Base-by-base conservation (phyloP, 2,888 invertebrate species). In the Lasioglossum figueresi region DNA sequence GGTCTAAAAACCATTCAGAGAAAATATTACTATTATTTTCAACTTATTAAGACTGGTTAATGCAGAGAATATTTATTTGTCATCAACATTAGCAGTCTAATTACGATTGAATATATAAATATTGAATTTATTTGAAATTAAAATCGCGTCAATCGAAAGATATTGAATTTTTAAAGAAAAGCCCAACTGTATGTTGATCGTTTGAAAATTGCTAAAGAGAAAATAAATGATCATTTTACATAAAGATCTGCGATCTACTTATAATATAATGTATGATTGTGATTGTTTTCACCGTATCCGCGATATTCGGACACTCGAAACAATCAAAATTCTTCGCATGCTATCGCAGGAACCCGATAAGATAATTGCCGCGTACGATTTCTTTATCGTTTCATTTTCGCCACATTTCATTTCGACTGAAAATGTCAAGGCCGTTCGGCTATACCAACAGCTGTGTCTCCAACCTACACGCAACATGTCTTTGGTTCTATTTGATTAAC, bases 401-500 rank as follows among this genome's bases (percentile, higher is more conserved):
- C 31, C 45, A 16, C 45, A 19, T 10, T 43, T 76, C 19, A 31
- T 23, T 40, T 31, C 4, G 40, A 59, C 27, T 27, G 43, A 2
- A 31, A 76, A 19, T 23, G 43, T 48, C 34, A 27, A 70, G 72
- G 72, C 31, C 40, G 63, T n/a, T 27, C 59, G 19, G 19, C 45
- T 34, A 43, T 16, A 45, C 16, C 10, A 40, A 16, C 37, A 48
- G 59, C 71, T 16, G 40, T 27, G 59, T n/a, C 34, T 45, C 2
- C 37, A 48, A 59, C n/a, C 27, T 37, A 27, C 48, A 45, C 16
- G 63, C 10, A 45, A 12, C 27, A 6, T 37, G 37, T 31, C 71
- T 76, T 72, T 77, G 63, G 31, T 37, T 76, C 59, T 12, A 31
- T 27, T 34, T 27, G 48, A 76, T 71, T 31, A 19, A 2, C 56